Conservation (phyloP, 2,888 invertebrate species). For the Sclerodermus sp. region DNA sequence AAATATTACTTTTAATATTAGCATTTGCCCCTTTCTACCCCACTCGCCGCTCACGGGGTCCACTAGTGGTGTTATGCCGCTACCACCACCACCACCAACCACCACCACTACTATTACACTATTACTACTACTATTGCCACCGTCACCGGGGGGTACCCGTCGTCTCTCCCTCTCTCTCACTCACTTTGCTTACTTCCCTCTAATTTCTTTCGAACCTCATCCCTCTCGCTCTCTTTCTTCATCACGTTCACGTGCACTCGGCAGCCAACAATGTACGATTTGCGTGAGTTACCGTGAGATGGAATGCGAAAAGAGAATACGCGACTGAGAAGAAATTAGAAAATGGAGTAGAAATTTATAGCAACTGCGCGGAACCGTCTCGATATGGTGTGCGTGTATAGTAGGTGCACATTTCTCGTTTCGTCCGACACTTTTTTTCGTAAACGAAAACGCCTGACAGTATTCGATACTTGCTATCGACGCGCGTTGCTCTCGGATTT, state of each 20-base stretch:
- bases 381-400: background rate
- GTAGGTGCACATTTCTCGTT: background rate
- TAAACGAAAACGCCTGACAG: background rate
- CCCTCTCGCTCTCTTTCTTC: constrained; percentile 19
- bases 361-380: constrained; percentile 4
- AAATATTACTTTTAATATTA: constrained; percentile 59
- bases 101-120: too few species aligned
- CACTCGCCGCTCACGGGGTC: background rate
- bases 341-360: constrained; percentile 28
- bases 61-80: too few species aligned
- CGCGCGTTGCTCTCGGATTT: background rate
- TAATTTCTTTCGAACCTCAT: too few species aligned
- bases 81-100: too few species aligned
- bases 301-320: background rate
- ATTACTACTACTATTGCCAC: constrained; percentile 5
- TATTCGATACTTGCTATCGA: background rate
- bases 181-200: too few species aligned
- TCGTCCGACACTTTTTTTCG: background rate
- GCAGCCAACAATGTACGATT: constrained; percentile 22
- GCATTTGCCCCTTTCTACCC: constrained; percentile 41
- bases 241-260: background rate
- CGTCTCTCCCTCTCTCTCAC: constrained; percentile 9
- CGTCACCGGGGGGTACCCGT: background rate
- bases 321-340: constrained; percentile 26
- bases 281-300: constrained; percentile 7